phyloP scores from a whole-genome alignment of 2,888 invertebrate species.

The Actias luna region DNA sequence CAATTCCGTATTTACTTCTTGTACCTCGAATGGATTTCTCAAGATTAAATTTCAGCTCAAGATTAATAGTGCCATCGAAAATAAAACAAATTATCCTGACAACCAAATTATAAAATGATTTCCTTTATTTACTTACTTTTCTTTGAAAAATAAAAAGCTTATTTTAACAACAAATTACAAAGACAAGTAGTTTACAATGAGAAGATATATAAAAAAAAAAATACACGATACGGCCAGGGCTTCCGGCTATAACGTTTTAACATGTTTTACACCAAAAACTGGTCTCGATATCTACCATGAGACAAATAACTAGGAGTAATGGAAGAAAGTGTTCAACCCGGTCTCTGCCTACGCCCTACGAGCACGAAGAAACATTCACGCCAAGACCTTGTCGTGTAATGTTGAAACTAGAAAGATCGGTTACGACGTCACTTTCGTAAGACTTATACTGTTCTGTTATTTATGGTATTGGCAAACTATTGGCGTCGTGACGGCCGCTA shows the following conservation, averaged over 20 bases:
- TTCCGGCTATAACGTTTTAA: neutral
- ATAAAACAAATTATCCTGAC: neutral
- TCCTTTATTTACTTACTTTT: too few relatives aligned
- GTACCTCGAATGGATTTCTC: neutral
- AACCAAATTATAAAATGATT: neutral
- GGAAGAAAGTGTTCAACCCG: neutral
- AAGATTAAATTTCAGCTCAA: neutral
- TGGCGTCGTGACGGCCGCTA: conserved; percentile 68
- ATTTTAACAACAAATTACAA: too few relatives aligned
- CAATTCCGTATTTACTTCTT: neutral
- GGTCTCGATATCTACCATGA: neutral
- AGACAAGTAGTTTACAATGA: too few relatives aligned
- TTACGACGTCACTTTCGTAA: conserved; percentile 17
- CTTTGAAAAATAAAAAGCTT: too few relatives aligned
- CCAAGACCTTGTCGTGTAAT: conserved; percentile 16
- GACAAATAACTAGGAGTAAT: neutral
- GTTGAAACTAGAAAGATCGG: conserved; percentile 18
- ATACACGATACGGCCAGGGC: too few relatives aligned
- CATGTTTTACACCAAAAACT: neutral
- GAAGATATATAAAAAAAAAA: too few relatives aligned
- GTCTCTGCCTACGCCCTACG: neutral
- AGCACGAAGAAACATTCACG: neutral
- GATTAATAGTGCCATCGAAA: neutral
- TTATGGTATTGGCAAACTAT: conserved; percentile 62
- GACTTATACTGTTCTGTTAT: conserved; percentile 46